A percentile compares a stretch with the other conserved stretches of the same genome.
These are phyloP conservation scores for Typhlichthys subterraneus DNA, from an alignment of 2,797 vertebrate species.

Conservation along the genomic window DNA sequence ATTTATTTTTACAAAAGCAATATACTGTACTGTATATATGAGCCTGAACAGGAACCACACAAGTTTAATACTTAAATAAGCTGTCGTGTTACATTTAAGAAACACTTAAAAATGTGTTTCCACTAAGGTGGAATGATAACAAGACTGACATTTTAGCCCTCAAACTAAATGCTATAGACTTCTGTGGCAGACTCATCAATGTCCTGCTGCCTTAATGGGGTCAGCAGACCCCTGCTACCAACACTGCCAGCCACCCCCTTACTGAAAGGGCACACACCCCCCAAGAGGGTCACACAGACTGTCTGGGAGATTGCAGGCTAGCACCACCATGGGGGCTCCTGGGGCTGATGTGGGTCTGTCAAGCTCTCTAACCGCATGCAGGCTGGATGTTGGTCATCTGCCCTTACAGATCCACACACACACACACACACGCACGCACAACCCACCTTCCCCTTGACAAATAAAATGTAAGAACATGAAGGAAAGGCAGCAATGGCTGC, in stretches of 20 bases:
- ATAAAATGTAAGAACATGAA: background rate
- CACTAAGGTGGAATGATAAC: background rate
- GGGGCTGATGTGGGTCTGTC: constrained; percentile 48
- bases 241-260: constrained; percentile 43
- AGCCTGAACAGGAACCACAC: too few relatives aligned
- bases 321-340: constrained; percentile 26
- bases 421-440: too few relatives aligned
- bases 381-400: constrained; percentile 10
- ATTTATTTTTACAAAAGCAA: background rate
- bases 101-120: background rate
- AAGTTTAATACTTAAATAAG: too few relatives aligned
- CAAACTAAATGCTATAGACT: constrained; percentile 25
- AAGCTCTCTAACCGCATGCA: constrained; percentile 28
- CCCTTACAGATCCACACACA: too few relatives aligned
- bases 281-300: constrained; percentile 56
- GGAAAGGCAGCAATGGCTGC: background rate
- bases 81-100: background rate
- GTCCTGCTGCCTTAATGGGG: constrained; percentile 59
- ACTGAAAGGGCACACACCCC: constrained; percentile 68
- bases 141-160: constrained; percentile 7
- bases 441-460: constrained; percentile 33
- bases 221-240: constrained; percentile 55
- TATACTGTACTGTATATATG: too few relatives aligned
- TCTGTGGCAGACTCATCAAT: constrained; percentile 44
- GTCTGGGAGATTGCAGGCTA: constrained; percentile 28